Conservation (phyloP, 2,113 vertebrate species). For the Lepisosteus osseus region DNA sequence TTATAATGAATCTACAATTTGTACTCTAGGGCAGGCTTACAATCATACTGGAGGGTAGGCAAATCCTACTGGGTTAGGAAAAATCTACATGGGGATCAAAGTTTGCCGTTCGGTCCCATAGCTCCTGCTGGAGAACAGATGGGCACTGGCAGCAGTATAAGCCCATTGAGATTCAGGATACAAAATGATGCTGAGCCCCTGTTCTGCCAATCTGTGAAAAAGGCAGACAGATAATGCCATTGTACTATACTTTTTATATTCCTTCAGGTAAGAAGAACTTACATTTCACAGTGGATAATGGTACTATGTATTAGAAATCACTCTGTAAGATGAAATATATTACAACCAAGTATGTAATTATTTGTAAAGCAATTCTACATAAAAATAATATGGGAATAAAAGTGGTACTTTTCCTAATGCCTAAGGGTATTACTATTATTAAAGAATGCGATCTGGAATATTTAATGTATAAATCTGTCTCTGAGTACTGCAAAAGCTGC, state of each 20-base stretch:
- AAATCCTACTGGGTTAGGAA: slow-evolving; percentile 68
- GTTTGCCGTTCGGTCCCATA: slow-evolving; percentile 64
- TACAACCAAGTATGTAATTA: too few relatives aligned
- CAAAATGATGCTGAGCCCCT: slow-evolving; percentile 52
- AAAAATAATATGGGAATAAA: too few relatives aligned
- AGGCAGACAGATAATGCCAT: slow-evolving; percentile 60
- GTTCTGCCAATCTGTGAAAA: slow-evolving; percentile 57
- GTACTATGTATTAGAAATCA: too few relatives aligned
- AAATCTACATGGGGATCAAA: slow-evolving; percentile 71
- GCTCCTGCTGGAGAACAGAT: slow-evolving; percentile 71
- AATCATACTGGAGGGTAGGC: slow-evolving; percentile 62
- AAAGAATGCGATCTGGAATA: too few relatives aligned
- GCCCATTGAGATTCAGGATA: slow-evolving; percentile 70
- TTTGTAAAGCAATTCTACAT: too few relatives aligned
- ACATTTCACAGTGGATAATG: too few relatives aligned
- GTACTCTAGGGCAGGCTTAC: slow-evolving; percentile 58
- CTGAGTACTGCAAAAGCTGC: too few relatives aligned
- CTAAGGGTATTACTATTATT: too few relatives aligned
- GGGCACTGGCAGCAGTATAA: slow-evolving; percentile 66
- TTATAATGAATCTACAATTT: slow-evolving; percentile 71
- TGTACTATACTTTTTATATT: slow-evolving; percentile 56
- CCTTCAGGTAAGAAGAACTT: slow-evolving; percentile 46
- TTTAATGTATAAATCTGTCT: too few relatives aligned
- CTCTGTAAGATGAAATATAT: too few relatives aligned
- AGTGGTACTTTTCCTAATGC: too few relatives aligned